A percentile compares a stretch with the other conserved stretches of the same genome.
Evolutionary conservation across 2,113 vertebrate species (phyloP).

Genomic region (Limanda limanda): DNA sequence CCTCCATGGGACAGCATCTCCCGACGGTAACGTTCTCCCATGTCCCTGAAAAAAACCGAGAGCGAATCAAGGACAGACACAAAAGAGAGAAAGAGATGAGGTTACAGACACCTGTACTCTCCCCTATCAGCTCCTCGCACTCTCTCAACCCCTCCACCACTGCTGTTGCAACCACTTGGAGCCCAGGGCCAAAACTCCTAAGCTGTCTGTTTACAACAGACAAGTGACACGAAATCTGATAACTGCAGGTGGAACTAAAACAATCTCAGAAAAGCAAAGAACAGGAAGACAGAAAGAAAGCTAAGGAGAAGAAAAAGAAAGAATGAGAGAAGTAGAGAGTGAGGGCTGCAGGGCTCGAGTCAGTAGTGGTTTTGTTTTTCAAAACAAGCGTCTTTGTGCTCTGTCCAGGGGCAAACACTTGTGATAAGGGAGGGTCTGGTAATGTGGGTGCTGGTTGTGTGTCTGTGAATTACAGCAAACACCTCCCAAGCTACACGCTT

Average conservation of each 20-base stretch:
- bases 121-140: neutral
- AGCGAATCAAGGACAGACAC: constrained; percentile 26
- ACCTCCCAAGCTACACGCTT: constrained; percentile 43
- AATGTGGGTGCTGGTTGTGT: neutral
- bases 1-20: constrained; percentile 97
- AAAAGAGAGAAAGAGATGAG: constrained; percentile 27
- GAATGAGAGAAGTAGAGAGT: neutral
- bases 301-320: neutral
- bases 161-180: neutral
- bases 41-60: constrained; percentile 81
- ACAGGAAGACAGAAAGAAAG: constrained; percentile 12
- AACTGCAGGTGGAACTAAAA: constrained; percentile 53
- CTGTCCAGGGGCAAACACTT: constrained; percentile 37
- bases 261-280: constrained; percentile 1
- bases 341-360: constrained; percentile 7
- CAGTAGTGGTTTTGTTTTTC: neutral
- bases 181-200: constrained; percentile 35
- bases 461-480: constrained; percentile 31
- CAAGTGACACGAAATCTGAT: constrained; percentile 58
- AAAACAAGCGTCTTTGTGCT: constrained; percentile 41
- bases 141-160: neutral
- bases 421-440: constrained; percentile 30
- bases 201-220: constrained; percentile 33
- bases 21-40: constrained; percentile 93
- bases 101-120: constrained; percentile 72